These are phyloP conservation scores for Drosophila takahashii DNA, from an alignment of 1,140 invertebrate species.

Conservation along the genomic window DNA sequence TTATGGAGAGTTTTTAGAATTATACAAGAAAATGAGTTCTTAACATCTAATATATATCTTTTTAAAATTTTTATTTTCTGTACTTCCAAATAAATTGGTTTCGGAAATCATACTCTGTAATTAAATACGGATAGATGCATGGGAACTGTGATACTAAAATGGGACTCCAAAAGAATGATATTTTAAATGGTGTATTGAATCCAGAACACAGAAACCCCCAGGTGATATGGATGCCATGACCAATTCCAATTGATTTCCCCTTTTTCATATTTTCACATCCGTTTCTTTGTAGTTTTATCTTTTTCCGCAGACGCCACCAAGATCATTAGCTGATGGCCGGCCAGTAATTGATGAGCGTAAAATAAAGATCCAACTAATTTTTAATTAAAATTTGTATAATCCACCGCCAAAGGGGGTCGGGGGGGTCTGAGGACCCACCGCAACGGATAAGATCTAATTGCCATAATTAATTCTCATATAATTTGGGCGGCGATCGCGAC, in stretches of 20 bases:
- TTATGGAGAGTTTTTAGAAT: neutral
- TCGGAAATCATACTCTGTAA: constrained; percentile 2
- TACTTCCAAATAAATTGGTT: constrained; percentile 12
- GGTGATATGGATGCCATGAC: constrained; percentile 20
- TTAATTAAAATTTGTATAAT: constrained; percentile 42
- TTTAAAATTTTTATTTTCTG: neutral
- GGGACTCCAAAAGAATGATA: neutral
- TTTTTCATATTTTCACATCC: constrained; percentile 30
- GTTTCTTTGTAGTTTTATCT: constrained; percentile 26
- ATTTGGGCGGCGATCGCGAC: constrained; percentile 31
- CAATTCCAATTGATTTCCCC: constrained; percentile 35
- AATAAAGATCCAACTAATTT: constrained; percentile 48
- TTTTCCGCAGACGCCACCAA: constrained; percentile 20
- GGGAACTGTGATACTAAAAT: neutral
- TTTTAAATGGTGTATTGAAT: constrained; percentile 7
- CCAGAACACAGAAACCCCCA: constrained; percentile 4
- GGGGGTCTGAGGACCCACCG: constrained; percentile 21
- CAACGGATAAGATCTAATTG: constrained; percentile 57
- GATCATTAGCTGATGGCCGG: constrained; percentile 30
- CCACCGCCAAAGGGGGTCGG: neutral
- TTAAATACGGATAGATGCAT: neutral
- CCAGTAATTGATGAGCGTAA: constrained; percentile 56
- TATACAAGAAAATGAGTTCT: neutral
- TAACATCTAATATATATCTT: neutral
- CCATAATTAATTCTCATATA: constrained; percentile 62